These are phyloP conservation scores for Phataginus tricuspis DNA, from an alignment of 2,797 vertebrate species.

Conservation along the genomic window DNA sequence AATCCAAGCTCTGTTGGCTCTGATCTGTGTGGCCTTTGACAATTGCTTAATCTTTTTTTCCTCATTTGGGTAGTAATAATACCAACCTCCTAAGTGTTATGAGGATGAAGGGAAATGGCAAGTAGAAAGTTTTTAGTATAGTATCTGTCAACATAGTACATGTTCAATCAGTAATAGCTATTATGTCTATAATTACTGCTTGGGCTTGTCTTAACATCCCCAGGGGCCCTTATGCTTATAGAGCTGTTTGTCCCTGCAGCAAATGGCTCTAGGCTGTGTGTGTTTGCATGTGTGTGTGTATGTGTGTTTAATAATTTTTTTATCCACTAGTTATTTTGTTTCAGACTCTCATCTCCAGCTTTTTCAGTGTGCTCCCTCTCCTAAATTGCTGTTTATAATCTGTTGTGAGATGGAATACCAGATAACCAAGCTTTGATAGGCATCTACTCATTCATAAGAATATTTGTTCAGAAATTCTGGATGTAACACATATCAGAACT, in stretches of 20 bases:
- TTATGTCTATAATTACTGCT: constrained; percentile 42
- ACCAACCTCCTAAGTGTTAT: background rate
- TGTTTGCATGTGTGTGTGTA: background rate
- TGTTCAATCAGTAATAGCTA: constrained; percentile 25
- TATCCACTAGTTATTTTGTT: constrained; percentile 48
- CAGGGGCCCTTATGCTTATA: background rate
- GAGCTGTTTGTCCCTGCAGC: background rate
- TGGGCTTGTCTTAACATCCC: background rate
- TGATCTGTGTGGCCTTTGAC: background rate
- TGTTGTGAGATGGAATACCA: background rate
- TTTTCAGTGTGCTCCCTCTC: background rate
- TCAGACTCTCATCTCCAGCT: background rate
- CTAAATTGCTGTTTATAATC: constrained; percentile 13
- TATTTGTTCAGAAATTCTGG: constrained; percentile 22
- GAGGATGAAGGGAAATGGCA: background rate
- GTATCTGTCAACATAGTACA: background rate
- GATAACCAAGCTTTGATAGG: background rate
- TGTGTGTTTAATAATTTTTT: constrained; percentile 21
- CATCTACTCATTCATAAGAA: background rate
- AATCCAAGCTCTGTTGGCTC: background rate
- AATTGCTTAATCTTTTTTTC: background rate
- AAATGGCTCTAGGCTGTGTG: background rate
- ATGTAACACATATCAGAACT: constrained; percentile 7
- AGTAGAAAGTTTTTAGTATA: background rate
- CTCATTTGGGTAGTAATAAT: background rate